Evolutionary conservation across 2,888 invertebrate genomes (phyloP).

Genomic region (Oxytorus armatus): DNA sequence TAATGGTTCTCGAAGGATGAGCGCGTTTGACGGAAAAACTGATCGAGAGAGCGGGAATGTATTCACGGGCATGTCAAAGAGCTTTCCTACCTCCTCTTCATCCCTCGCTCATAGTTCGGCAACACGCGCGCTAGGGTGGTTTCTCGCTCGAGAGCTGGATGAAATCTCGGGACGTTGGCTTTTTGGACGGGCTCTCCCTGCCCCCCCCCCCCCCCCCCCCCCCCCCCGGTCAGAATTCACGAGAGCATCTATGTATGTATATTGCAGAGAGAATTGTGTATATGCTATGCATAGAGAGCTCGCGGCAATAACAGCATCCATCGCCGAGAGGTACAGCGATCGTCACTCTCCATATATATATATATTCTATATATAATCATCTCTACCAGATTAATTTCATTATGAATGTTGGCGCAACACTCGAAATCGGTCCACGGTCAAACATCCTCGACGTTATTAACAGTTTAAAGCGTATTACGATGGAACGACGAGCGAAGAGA

Average conservation of each 20-base stretch:
- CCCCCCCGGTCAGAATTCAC: slow-evolving; percentile 36
- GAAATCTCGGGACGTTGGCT: slow-evolving; percentile 63
- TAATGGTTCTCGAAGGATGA: slow-evolving; percentile 17
- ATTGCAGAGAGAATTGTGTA: slow-evolving; percentile 20
- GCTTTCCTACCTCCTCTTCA: slow-evolving; percentile 17
- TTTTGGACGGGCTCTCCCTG: slow-evolving; percentile 50
- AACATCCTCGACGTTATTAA: slow-evolving; percentile 82
- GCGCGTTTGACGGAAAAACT: slow-evolving; percentile 60
- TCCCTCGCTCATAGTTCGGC: not conserved
- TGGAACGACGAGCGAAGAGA: slow-evolving; percentile 40
- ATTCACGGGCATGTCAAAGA: slow-evolving; percentile 14
- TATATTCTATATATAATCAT: no score
- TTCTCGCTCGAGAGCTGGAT: slow-evolving; percentile 56
- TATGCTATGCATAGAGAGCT: slow-evolving; percentile 25
- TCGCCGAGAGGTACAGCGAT: slow-evolving; percentile 54
- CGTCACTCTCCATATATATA: slow-evolving; percentile 72
- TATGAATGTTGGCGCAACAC: slow-evolving; percentile 84
- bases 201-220: not conserved
- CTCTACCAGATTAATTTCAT: slow-evolving; percentile 83
- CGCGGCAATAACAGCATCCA: slow-evolving; percentile 23
- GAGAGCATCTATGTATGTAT: slow-evolving; percentile 19
- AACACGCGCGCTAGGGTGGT: slow-evolving; percentile 18
- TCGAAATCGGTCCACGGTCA: slow-evolving; percentile 82
- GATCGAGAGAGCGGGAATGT: slow-evolving; percentile 27
- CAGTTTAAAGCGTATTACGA: slow-evolving; percentile 78